Evolutionary conservation across 2,888 invertebrate species (phyloP).

Genomic region (Sisyra terminalis): DNA sequence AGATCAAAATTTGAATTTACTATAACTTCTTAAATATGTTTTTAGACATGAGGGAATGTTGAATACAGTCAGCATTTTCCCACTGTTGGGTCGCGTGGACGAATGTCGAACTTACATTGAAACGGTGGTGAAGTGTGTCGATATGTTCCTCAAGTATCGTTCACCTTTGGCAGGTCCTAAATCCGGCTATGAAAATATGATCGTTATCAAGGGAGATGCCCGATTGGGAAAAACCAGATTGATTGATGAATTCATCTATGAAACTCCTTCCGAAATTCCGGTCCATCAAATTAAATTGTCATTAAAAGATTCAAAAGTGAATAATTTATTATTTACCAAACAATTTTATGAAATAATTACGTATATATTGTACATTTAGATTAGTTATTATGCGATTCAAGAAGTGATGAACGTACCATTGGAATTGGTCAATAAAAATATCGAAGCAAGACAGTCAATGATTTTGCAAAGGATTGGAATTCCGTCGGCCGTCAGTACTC

Average conservation of each 20-base stretch:
- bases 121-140: constrained; percentile 20
- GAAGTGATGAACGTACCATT: constrained; percentile 27
- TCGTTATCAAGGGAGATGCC: constrained; percentile 32
- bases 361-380: constrained; percentile 17
- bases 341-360: too few relatives aligned
- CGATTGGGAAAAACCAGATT: constrained; percentile 44
- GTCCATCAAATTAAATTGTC: constrained; percentile 23
- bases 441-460: constrained; percentile 11
- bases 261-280: constrained; percentile 25
- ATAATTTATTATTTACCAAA: constrained; percentile 4
- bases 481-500: constrained; percentile 21
- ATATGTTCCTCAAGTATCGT: constrained; percentile 3
- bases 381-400: constrained; percentile 26
- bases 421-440: constrained; percentile 20
- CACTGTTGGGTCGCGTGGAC: constrained; percentile 16
- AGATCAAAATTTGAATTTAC: not conserved
- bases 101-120: constrained; percentile 24
- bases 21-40: not conserved
- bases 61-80: constrained; percentile 5
- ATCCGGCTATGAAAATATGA: not conserved
- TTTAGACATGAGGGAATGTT: not conserved
- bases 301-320: constrained; percentile 23
- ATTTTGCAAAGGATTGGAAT: too few relatives aligned
- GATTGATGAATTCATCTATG: constrained; percentile 34
- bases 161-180: too few relatives aligned